Base-by-base conservation (phyloP, 2,888 invertebrate genomes). In the Apamea crenata region DNA sequence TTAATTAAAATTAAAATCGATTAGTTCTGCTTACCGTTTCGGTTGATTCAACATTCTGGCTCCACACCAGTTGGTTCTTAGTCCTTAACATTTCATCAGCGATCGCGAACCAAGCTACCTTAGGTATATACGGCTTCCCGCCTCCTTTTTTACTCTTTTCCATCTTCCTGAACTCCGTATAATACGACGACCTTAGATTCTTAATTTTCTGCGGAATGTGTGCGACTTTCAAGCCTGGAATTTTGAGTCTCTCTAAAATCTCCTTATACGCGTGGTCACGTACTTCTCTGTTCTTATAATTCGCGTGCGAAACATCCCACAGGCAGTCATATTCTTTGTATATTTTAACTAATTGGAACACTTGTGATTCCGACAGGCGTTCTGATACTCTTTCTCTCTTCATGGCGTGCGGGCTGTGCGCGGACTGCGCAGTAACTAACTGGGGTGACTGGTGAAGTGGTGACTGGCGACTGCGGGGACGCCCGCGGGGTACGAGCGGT, bases 201-300 rank as follows among this genome's bases (percentile, higher is more conserved):
- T 82, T 84, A 16, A 82, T 82, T 36, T 82, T 82, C 69, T 84
- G 85, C 4, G 85, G 85, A 14, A 82, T 61, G 25, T 82, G 32
- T 16, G 10, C 16, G 0, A 66, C 65, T 16, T 50, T 66, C 4
- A 82, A 56, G 1, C 65, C 61, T 0, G 81, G 85, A 53, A 83
- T 68, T 5, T 85, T 76, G 0, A 85, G 3, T 40, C 75, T 67
- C 12, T 53, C 6, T 10, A 59, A 53, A 7, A 83, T 85, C 50
- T 85, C 56, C 14, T 50, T 68, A 18, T 85, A 83, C 0, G 81
- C 67, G 0, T 44, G 50, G 2, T 84, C 69, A n/a, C 82, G 63
- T 0, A 59, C 81, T 16, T 56, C 8, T 76, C 67, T 81, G 8
- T 71, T 72, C 40, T 59, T 83, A 21, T 83, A 83, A 59, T 75